Base-by-base conservation (phyloP, 2,888 invertebrate species). In the Callyntrura guangdongensis region DNA sequence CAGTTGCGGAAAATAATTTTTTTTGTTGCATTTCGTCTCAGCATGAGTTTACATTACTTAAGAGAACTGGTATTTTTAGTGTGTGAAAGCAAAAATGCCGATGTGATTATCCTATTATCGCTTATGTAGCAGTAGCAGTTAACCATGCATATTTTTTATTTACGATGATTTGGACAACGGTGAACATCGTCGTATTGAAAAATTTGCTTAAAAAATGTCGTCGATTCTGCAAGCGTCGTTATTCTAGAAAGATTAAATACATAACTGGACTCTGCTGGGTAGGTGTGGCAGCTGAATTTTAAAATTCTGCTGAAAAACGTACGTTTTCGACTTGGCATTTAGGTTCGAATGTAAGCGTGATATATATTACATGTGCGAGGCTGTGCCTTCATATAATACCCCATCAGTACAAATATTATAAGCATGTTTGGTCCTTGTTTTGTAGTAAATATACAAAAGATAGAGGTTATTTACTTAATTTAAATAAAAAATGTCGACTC, bases 1-100 rank as follows among this genome's bases (percentile, higher is more conserved):
- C 86, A 86, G 86, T 88, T 88, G 88, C 83, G 84, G 64, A 89
- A 84, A 89, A 89, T 84, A 67, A 67, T n/a, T 64, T 84, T 89
- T 89, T 86, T 83, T 49, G 53, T 59, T 45, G 25, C 61, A 53
- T 69, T 64, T 53, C 61, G n/a, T 45, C 81, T 61, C 81, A 61
- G 61, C 81, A 17, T 45, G 81, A 61, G 3, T 77, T 25, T 77
- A 36, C 36, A 36, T 36, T 36, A 53, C 53, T 77, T 53, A 49
- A 36, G 72, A 81, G 61, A 81, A 61, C 59, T 81, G 59, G 61
- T 6, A 81, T 17, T 81, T 81, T 20, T 17, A 9, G 3, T 27
- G 3, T 27, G n/a, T 27, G 9, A 14, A 56, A 79, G n/a, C n/a
- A 59, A 36, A 36, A 20, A 36, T 59, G 56, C 45, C 64, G 81